These are phyloP conservation scores for Cryptosula pallasiana DNA, from an alignment of 2,888 invertebrate species.

Conservation along the genomic window DNA sequence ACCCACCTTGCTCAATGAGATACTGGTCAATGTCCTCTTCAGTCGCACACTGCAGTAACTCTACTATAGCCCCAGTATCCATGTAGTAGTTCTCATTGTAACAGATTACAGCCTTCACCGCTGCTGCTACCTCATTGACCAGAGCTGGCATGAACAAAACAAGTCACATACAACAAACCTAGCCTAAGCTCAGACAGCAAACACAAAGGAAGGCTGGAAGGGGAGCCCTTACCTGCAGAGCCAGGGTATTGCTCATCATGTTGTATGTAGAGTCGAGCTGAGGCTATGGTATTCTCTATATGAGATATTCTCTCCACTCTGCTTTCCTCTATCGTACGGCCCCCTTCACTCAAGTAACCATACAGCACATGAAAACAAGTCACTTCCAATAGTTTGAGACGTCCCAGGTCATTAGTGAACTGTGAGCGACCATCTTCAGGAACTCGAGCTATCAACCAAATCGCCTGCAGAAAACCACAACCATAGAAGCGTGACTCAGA, in stretches of 20 bases:
- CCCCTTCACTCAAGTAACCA: constrained; percentile 8
- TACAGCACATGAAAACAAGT: constrained; percentile 10
- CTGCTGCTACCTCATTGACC: constrained; percentile 19
- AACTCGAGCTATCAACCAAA: constrained; percentile 24
- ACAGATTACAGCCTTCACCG: constrained; percentile 14
- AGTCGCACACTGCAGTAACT: background rate
- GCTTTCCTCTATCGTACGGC: constrained; percentile 19
- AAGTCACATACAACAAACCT: too few relatives aligned
- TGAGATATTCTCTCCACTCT: background rate
- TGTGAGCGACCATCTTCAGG: background rate
- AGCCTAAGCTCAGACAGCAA: too few relatives aligned
- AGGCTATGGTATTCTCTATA: constrained; percentile 13
- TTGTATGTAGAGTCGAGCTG: constrained; percentile 20
- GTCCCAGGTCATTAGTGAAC: constrained; percentile 22
- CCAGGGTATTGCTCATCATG: constrained; percentile 14
- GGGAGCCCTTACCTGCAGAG: constrained; percentile 1
- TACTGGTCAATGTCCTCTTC: constrained; percentile 19
- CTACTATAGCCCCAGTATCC: constrained; percentile 17
- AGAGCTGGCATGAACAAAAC: background rate
- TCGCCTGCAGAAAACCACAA: constrained; percentile 1
- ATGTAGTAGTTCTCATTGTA: constrained; percentile 24
- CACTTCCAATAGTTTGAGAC: constrained; percentile 20
- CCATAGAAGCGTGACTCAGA: too few relatives aligned
- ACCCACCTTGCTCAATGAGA: constrained; percentile 22
- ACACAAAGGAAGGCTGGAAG: too few relatives aligned